Evolutionary conservation across 2,888 invertebrate genomes (phyloP), one percentile per base, ranked within the genome.

Genomic region (Tholera decimalis): DNA sequence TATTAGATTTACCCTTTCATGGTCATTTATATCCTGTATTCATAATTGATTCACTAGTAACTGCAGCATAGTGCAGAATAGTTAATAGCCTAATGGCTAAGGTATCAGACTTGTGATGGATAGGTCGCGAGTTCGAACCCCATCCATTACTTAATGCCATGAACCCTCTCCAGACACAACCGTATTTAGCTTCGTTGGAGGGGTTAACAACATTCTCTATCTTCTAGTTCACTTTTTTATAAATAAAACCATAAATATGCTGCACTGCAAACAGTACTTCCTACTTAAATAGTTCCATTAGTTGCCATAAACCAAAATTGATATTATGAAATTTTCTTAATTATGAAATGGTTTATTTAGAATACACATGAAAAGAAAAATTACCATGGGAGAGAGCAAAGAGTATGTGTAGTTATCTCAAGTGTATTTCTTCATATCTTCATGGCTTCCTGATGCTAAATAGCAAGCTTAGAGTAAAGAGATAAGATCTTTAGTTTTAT

Each of bases 331-430:
- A 49, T 7, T 20, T 3, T 30, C 20, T 49, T 20, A 28, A 28
- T 33, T 28, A 18, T 15, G 20, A 47, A 18, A 33, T 50, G 33
- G 11, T 51, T 63, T 50, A 50, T 50, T 22, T 35, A 51, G 51
- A 28, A 43, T 47, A 30, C 8, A 30, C 28, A 46, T 46, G 46
- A 61, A 50, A 63, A 62, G 43, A 13, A 44, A 35, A 51, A 44
- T 43, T 44, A 47, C 24, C 13, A 53, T 44, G 62, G 39, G 49
- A 49, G 30, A 26, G 33, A 62, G 13, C 11, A 61, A 54, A 59
- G 18, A 39, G 47, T 60, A 61, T 49, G 41, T 62, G 43, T 43
- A 28, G 20, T 7, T 20, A 33, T n/a, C n/a, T 39, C 39, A 20
- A 39, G 30, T 13, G 33, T 33, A 33, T 9, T 20, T n/a, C 47